Percentiles rank a stretch among this genome's conserved stretches.
Evolutionary conservation across 1,140 invertebrate species (phyloP).

Genomic region (Tenebrio molitor): DNA sequence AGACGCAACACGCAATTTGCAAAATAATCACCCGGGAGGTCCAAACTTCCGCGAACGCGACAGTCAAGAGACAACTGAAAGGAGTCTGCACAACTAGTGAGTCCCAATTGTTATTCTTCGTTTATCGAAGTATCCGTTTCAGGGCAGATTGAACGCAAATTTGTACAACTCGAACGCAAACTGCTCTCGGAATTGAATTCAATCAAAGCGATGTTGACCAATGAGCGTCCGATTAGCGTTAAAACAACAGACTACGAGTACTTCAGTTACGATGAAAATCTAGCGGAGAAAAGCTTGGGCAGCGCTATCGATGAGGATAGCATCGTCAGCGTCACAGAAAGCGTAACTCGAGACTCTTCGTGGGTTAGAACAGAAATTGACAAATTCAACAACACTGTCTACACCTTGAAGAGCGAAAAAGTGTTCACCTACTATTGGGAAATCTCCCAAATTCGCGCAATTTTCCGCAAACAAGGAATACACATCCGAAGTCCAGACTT

Average conservation of each 20-base stretch:
- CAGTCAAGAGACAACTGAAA: constrained; percentile 69
- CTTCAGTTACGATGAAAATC: not conserved
- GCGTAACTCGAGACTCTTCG: not conserved
- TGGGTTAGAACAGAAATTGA: constrained; percentile 33
- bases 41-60: constrained; percentile 71
- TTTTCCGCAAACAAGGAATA: constrained; percentile 50
- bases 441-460: constrained; percentile 47
- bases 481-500: constrained; percentile 54
- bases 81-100: constrained; percentile 71
- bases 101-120: constrained; percentile 38
- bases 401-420: constrained; percentile 49
- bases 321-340: not conserved
- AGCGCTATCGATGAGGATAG: not conserved
- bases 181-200: constrained; percentile 47
- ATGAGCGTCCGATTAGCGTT: not conserved
- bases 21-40: constrained; percentile 69
- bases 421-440: constrained; percentile 58
- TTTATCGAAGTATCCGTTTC: constrained; percentile 28
- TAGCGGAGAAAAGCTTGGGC: too few relatives aligned
- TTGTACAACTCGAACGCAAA: constrained; percentile 50
- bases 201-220: constrained; percentile 50
- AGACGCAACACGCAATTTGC: constrained; percentile 69
- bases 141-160: constrained; percentile 48
- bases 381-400: constrained; percentile 57
- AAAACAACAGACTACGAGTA: too few relatives aligned